Evolutionary conservation across 2,797 vertebrate genomes (phyloP).

Genomic region (Synaphobranchus kaupii): DNA sequence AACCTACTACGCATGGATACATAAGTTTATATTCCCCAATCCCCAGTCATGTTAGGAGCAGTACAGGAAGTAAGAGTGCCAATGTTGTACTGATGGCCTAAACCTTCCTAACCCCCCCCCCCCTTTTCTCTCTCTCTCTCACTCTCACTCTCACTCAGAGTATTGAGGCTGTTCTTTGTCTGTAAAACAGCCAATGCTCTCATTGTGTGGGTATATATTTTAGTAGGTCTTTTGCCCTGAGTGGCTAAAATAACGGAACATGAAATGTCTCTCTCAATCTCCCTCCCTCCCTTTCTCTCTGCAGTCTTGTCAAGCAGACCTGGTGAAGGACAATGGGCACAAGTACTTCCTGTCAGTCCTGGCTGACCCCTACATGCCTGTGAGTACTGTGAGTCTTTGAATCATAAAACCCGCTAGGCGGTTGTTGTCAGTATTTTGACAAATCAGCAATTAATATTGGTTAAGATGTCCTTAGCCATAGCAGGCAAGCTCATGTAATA

Average conservation of each 20-base stretch:
- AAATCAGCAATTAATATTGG: neutral
- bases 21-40: neutral
- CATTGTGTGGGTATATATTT: too few relatives aligned
- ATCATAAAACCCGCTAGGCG: neutral
- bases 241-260: too few relatives aligned
- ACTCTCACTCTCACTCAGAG: too few relatives aligned
- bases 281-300: conserved; percentile 31
- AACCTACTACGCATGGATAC: neutral
- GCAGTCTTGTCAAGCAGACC: conserved; percentile 95
- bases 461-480: neutral
- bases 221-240: too few relatives aligned
- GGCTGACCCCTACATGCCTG: conserved; percentile 96
- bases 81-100: neutral
- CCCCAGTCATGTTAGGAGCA: neutral
- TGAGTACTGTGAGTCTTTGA: conserved; percentile 68
- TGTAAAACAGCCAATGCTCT: too few relatives aligned
- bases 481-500: neutral
- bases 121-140: too few relatives aligned
- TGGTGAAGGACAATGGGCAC: conserved; percentile 98
- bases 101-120: too few relatives aligned
- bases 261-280: conserved; percentile 14
- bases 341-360: conserved; percentile 97
- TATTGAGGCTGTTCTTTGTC: too few relatives aligned
- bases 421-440: neutral
- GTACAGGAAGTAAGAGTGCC: neutral